Evolutionary conservation across 2,797 vertebrate genomes (phyloP).

Genomic region (Rhyacichthys aspro): DNA sequence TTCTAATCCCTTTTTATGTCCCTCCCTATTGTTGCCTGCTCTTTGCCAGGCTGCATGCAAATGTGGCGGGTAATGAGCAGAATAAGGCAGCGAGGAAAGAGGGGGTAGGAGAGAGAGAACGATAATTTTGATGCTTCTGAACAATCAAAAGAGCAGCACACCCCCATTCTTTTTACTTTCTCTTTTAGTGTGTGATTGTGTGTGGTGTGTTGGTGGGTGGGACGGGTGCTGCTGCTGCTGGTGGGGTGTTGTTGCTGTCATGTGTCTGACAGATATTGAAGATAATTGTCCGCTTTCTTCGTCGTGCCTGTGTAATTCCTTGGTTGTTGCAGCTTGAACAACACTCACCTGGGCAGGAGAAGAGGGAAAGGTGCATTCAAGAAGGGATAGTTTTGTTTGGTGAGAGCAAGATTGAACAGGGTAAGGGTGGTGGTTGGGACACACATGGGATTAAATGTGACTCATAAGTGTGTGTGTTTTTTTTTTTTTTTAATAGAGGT

Average conservation of each 20-base stretch:
- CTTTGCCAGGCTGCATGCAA: constrained; percentile 82
- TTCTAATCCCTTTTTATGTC: constrained; percentile 81
- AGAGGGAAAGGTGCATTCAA: constrained; percentile 54
- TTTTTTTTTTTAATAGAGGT: no score
- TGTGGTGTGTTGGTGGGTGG: constrained; percentile 52
- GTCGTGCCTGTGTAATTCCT: constrained; percentile 81
- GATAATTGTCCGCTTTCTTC: constrained; percentile 86
- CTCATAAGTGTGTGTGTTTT: no score
- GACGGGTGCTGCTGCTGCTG: constrained; percentile 11
- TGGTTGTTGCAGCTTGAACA: constrained; percentile 71
- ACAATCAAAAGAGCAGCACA: constrained; percentile 81
- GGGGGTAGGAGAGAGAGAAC: constrained; percentile 41
- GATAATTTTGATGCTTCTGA: constrained; percentile 76
- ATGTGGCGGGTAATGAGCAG: constrained; percentile 81
- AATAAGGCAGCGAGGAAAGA: constrained; percentile 67
- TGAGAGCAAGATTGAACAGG: constrained; percentile 52
- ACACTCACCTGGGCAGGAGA: constrained; percentile 79
- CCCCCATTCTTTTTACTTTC: constrained; percentile 80
- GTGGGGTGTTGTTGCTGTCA: constrained; percentile 73
- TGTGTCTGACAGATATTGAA: constrained; percentile 86
- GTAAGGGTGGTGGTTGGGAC: no score
- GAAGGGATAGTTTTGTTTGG: constrained; percentile 53
- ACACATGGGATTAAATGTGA: no score
- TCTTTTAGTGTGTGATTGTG: constrained; percentile 53
- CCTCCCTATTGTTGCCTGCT: constrained; percentile 70